Evolutionary conservation across 2,888 invertebrate genomes (phyloP).

Genomic region (Nomada goodeniana): DNA sequence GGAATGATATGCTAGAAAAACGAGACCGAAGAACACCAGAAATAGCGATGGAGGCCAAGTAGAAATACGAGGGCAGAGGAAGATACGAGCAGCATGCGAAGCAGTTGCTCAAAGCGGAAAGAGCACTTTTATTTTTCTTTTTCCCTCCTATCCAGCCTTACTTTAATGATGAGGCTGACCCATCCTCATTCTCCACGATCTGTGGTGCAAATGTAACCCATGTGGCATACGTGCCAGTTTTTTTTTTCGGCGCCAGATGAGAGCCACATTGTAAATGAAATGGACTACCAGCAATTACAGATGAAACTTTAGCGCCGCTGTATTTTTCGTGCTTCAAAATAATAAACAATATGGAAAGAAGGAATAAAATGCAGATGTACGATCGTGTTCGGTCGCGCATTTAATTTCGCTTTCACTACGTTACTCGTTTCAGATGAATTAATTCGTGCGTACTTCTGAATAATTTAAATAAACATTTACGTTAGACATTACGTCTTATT

Average conservation of each 20-base stretch:
- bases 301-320: slow-evolving; percentile 43
- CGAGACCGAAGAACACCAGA: neutral
- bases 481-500: neutral
- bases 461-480: neutral
- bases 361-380: slow-evolving; percentile 37
- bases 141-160: slow-evolving; percentile 55
- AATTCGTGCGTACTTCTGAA: slow-evolving; percentile 3
- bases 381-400: slow-evolving; percentile 5
- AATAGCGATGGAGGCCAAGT: slow-evolving; percentile 52
- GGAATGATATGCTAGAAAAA: too few species aligned
- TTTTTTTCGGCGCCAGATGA: slow-evolving; percentile 57
- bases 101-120: slow-evolving; percentile 70
- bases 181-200: slow-evolving; percentile 47
- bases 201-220: slow-evolving; percentile 59
- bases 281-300: slow-evolving; percentile 49
- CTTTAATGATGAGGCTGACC: slow-evolving; percentile 71
- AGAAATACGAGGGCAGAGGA: slow-evolving; percentile 40
- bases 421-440: slow-evolving; percentile 10
- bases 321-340: slow-evolving; percentile 23
- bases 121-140: slow-evolving; percentile 70
- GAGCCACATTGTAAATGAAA: slow-evolving; percentile 58
- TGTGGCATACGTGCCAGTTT: slow-evolving; percentile 58
- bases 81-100: slow-evolving; percentile 72
- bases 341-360: neutral
- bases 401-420: slow-evolving; percentile 22